Evolutionary conservation across 2,113 vertebrate species (phyloP).

Genomic region (Lycocorax pyrrhopterus): DNA sequence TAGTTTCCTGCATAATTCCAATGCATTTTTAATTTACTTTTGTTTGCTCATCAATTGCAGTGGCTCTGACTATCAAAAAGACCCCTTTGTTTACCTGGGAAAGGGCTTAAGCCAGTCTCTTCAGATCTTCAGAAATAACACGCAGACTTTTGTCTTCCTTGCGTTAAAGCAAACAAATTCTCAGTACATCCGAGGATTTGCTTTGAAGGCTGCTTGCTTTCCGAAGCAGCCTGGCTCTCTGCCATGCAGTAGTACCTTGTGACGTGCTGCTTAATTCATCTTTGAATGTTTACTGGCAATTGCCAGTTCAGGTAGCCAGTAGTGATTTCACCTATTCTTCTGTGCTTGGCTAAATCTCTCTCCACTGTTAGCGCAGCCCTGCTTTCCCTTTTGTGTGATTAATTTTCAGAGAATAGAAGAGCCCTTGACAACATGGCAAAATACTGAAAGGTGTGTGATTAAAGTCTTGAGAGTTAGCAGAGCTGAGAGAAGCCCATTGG

Average conservation of each 20-base stretch:
- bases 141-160: neutral
- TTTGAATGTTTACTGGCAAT: neutral
- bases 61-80: neutral
- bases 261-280: neutral
- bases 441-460: neutral
- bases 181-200: neutral
- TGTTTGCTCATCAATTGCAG: neutral
- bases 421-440: neutral
- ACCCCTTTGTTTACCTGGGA: neutral
- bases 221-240: neutral
- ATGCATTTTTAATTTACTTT: neutral
- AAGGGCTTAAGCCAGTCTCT: neutral
- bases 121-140: neutral
- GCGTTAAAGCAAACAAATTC: neutral
- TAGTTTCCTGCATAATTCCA: neutral
- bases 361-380: rapidly evolving
- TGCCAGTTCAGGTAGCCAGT: neutral
- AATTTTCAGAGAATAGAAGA: neutral
- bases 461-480: neutral
- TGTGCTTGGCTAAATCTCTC: neutral
- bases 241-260: neutral
- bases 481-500: neutral
- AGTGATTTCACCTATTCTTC: neutral
- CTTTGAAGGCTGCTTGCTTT: neutral
- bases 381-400: neutral